Conservation (phyloP, 1,140 invertebrate species). For the Nylanderia fulva region DNA sequence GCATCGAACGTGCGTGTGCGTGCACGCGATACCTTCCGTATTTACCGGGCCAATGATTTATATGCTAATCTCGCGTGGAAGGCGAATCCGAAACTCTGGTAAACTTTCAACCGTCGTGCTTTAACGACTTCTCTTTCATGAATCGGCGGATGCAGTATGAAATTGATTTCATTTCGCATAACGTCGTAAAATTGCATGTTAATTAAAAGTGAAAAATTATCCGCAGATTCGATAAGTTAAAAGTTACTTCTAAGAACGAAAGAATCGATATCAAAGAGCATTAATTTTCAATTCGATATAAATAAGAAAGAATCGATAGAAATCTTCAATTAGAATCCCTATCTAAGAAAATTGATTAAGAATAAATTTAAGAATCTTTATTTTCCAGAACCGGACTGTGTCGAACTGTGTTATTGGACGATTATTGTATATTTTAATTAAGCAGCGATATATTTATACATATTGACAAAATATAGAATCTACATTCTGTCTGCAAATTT, state of each 20-base stretch:
- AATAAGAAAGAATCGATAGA: not conserved
- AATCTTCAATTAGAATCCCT: no score
- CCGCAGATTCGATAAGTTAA: not conserved
- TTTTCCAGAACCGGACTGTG: not conserved
- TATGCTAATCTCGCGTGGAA: constrained; percentile 68
- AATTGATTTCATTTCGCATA: constrained; percentile 34
- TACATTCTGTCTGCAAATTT: not conserved
- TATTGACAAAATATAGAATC: not conserved
- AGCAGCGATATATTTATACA: no score
- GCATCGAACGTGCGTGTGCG: not conserved
- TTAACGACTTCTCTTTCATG: not conserved
- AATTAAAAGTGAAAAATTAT: not conserved
- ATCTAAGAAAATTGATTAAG: no score
- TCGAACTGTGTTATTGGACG: not conserved
- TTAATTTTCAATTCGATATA: not conserved
- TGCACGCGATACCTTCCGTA: constrained; percentile 54
- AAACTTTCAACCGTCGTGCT: constrained; percentile 62
- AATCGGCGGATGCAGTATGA: not conserved
- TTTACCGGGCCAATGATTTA: constrained; percentile 73
- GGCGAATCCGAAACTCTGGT: constrained; percentile 30
- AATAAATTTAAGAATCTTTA: no score
- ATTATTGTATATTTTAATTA: constrained; percentile 1
- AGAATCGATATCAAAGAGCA: not conserved
- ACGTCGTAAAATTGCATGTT: not conserved
- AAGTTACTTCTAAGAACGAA: not conserved